Evolutionary conservation across 2,113 vertebrate species (phyloP).

Genomic region (Pangasianodon gigas): DNA sequence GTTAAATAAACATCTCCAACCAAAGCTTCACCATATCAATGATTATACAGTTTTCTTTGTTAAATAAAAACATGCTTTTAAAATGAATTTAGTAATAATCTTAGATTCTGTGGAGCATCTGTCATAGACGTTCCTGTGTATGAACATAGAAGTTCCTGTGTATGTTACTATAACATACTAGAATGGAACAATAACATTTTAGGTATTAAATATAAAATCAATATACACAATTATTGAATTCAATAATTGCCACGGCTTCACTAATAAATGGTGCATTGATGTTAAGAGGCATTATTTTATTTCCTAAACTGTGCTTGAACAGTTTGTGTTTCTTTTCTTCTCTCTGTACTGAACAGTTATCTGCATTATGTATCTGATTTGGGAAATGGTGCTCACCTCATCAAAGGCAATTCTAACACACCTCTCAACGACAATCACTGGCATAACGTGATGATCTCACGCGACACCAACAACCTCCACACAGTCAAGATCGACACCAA

Average conservation of each 20-base stretch:
- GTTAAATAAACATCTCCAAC: neutral
- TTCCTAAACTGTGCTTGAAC: neutral
- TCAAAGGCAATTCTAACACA: conserved; percentile 98
- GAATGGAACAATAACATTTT: neutral
- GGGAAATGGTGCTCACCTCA: conserved; percentile 96
- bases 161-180: neutral
- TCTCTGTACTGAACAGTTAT: conserved; percentile 76
- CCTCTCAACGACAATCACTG: conserved; percentile 99
- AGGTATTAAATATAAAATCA: neutral
- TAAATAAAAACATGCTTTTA: neutral
- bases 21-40: neutral
- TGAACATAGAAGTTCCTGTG: neutral
- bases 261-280: neutral
- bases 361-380: conserved; percentile 97
- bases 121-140: neutral
- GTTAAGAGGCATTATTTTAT: neutral
- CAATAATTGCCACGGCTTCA: neutral
- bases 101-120: neutral
- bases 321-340: neutral
- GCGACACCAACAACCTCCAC: conserved; percentile 97
- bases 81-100: neutral
- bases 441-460: conserved; percentile 98
- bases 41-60: neutral
- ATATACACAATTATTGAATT: neutral
- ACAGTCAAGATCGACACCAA: conserved; percentile 98